phyloP scores from a whole-genome alignment of 1,140 invertebrate genomes.

The Mizuhopecten yessoensis region DNA sequence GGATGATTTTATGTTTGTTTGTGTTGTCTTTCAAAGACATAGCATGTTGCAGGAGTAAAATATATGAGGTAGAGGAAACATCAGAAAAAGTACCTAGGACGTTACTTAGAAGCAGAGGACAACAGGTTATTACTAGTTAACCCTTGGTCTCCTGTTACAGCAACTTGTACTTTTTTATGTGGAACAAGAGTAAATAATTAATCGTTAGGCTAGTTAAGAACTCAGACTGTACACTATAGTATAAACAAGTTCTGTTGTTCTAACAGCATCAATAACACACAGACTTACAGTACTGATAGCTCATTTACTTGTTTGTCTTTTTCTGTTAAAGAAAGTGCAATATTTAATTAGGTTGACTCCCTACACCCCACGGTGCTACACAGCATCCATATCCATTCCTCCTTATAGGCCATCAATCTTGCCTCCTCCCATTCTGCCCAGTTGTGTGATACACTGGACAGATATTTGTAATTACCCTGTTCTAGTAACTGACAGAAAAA shows the following conservation, averaged over 20 bases:
- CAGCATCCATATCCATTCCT: neutral
- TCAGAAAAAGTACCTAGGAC: too few species aligned
- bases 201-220: neutral
- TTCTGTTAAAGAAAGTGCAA: neutral
- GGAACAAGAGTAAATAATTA: too few species aligned
- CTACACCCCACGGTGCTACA: neutral
- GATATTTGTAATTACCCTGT: conserved; percentile 17
- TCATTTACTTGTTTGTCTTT: neutral
- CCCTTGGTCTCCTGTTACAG: neutral
- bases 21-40: too few species aligned
- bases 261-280: neutral
- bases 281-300: neutral
- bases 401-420: neutral
- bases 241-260: too few species aligned
- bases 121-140: neutral
- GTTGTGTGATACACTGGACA: neutral
- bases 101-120: neutral
- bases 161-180: too few species aligned
- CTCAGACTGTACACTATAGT: neutral
- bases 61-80: too few species aligned
- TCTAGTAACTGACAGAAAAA: neutral
- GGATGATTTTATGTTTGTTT: too few species aligned
- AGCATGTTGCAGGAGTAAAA: too few species aligned
- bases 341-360: neutral
- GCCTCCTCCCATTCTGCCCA: neutral